Evolutionary conservation across 2,797 vertebrate genomes (phyloP).

Genomic region (Pseudocheirus occidentalis): DNA sequence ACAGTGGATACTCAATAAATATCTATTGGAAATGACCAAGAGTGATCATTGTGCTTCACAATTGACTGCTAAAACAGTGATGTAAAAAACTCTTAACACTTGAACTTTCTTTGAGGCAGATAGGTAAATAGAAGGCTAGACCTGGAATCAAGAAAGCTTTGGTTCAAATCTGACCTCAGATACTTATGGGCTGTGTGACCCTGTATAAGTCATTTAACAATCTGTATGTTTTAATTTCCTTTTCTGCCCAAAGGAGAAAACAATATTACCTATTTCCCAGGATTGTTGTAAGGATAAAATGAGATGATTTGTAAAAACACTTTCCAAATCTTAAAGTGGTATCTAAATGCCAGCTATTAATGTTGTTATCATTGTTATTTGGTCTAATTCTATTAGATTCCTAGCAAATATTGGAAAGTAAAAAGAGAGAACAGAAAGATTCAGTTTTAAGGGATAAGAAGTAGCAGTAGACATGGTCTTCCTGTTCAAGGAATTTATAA

Average conservation of each 20-base stretch:
- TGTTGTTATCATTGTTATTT: neutral
- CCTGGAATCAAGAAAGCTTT: neutral
- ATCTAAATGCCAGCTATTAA: neutral
- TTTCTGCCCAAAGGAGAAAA: neutral
- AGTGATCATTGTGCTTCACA: neutral
- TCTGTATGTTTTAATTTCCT: neutral
- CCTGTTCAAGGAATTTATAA: neutral
- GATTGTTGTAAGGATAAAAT: neutral
- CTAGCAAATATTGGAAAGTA: neutral
- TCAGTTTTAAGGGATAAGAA: neutral
- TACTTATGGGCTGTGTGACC: neutral
- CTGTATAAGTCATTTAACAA: neutral
- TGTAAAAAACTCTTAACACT: neutral
- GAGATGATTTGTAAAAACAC: neutral
- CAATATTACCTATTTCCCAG: neutral
- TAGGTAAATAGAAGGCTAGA: neutral
- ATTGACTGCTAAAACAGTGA: neutral
- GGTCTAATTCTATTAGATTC: neutral
- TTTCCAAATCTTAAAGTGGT: neutral
- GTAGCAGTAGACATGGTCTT: neutral
- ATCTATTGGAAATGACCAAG: neutral
- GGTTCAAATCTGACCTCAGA: neutral
- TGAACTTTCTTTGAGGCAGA: neutral
- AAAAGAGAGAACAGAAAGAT: neutral
- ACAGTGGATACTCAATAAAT: neutral